Evolutionary conservation across 2,888 invertebrate species (phyloP).

Genomic region (Drosophila subquinaria): DNA sequence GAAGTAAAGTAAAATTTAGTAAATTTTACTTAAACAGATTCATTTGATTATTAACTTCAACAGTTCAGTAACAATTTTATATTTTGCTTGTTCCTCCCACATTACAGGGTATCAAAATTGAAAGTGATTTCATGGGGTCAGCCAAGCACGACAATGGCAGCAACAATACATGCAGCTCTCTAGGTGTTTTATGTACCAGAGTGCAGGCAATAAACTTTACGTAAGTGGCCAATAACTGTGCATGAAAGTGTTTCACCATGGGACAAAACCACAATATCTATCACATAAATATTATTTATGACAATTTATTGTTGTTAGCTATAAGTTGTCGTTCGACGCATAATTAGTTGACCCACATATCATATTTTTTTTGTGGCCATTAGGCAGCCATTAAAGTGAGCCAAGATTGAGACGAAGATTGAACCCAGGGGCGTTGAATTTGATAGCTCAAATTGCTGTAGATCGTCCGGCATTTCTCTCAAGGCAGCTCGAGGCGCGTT

Average conservation of each 20-base stretch:
- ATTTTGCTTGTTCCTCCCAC: background rate
- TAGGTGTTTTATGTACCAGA: conserved; percentile 26
- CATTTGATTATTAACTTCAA: too few species aligned
- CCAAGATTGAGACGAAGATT: conserved; percentile 53
- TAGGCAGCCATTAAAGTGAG: conserved; percentile 66
- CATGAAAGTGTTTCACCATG: conserved; percentile 40
- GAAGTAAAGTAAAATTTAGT: too few species aligned
- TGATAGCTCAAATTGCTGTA: conserved; percentile 34
- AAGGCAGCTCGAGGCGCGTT: conserved; percentile 30
- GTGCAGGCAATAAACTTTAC: conserved; percentile 55
- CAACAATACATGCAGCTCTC: conserved; percentile 29
- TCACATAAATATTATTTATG: conserved; percentile 31
- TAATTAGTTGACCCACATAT: conserved; percentile 71
- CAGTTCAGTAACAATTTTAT: background rate
- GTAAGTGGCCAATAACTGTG: conserved; percentile 42
- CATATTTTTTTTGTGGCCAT: conserved; percentile 39
- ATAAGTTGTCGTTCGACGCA: conserved; percentile 40
- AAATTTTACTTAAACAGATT: too few species aligned
- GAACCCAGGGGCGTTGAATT: conserved; percentile 27
- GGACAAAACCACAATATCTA: conserved; percentile 14
- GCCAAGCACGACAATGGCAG: conserved; percentile 43
- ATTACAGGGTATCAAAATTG: conserved; percentile 49
- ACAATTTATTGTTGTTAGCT: conserved; percentile 35
- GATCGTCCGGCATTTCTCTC: conserved; percentile 43
- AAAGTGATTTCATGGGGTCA: conserved; percentile 58